Base-by-base conservation (phyloP, 2,113 vertebrate genomes). In the Bubo bubo region DNA sequence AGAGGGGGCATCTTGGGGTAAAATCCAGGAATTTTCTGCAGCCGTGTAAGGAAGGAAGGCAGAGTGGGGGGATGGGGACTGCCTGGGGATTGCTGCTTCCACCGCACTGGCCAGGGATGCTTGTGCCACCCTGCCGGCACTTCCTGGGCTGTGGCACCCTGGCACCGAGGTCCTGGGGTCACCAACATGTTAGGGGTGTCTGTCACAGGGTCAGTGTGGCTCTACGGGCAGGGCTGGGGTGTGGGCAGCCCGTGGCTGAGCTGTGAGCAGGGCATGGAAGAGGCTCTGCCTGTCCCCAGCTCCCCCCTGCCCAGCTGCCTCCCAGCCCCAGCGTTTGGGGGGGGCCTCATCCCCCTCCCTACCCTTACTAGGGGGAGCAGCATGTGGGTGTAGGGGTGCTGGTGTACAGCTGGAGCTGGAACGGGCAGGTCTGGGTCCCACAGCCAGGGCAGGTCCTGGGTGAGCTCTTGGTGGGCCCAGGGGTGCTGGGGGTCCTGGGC, bases 1-100 rank as follows among this genome's bases (percentile, higher is more conserved):
- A 0, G 86, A 97, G 93, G 98, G 97, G 95, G 96, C 97, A 97
- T 96, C 97, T 97, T 97, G 96, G 96, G 96, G 91, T 95, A 98
- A 98, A 98, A 97, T 97, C 96, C 96, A 97, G 96, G 66, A 95
- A 96, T 96, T 97, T 94, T 96, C 76, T 93, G 83, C 85, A 97
- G 84, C 92, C 41, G 1, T 75, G 86, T 63, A 94, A 79, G 35
- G 89, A 60, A 84, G 19, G 50, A 27, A 72, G 43, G 52, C 45
- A 41, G 10, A 14, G 39, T 0, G 0, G 86, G 93, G 93, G 93
- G 93, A 80, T 75, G 93, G 94, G 95, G 34, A 63, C 27, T 34
- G 74, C 59, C 47, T 59, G 55, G 55, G 82, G 27, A 53, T 17
- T 53, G 88, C 45, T 85, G 74, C 14, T 68, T 20, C 45, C n/a